Percentiles rank a stretch among this genome's conserved stretches.
Conservation (phyloP, 2,888 invertebrate species). For the Linnaemya tessellans region DNA sequence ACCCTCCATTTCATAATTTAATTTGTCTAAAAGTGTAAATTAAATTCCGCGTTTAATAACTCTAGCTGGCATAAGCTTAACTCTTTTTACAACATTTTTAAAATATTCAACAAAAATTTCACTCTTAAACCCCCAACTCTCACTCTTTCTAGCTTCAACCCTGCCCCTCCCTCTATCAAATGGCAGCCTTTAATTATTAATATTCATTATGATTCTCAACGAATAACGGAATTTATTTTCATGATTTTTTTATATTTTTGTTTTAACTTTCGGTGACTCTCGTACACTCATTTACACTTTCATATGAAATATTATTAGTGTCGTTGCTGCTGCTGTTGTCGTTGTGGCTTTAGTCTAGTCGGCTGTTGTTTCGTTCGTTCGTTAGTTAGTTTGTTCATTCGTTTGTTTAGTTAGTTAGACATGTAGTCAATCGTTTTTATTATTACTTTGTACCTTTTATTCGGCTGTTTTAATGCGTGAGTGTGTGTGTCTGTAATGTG, state of each 20-base stretch:
- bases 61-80: background rate
- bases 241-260: background rate
- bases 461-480: background rate
- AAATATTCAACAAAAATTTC: constrained; percentile 16
- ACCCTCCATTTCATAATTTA: too few relatives aligned
- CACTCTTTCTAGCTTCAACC: background rate
- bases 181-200: constrained; percentile 54
- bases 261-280: background rate
- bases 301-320: background rate
- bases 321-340: background rate
- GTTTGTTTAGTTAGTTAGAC: constrained; percentile 35
- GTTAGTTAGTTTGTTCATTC: background rate
- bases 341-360: constrained; percentile 14
- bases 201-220: constrained; percentile 61
- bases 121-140: constrained; percentile 15
- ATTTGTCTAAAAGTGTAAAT: too few relatives aligned
- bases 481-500: background rate
- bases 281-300: constrained; percentile 39
- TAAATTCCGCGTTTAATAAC: background rate
- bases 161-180: constrained; percentile 12
- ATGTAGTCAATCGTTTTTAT: constrained; percentile 29
- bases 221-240: constrained; percentile 63
- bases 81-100: background rate
- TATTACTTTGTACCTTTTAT: constrained; percentile 32
- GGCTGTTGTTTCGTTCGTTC: background rate